A percentile compares a stretch with the other conserved stretches of the same genome.
phyloP scores from a whole-genome alignment of 2,797 vertebrate genomes.

The Pseudocheirus occidentalis region DNA sequence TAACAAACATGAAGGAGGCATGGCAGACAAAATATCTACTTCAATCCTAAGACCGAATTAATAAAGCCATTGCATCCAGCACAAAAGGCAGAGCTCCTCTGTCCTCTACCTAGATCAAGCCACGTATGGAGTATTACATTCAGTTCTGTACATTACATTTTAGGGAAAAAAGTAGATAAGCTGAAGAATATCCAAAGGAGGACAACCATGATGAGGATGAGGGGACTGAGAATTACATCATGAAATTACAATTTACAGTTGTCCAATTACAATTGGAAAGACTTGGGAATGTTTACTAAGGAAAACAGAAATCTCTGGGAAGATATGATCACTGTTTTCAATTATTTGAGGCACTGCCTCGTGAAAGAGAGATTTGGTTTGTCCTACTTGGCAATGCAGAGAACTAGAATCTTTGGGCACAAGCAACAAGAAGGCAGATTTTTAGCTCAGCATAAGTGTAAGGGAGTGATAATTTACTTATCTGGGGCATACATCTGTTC shows the following conservation, averaged over 20 bases:
- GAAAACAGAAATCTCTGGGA: neutral
- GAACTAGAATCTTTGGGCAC: neutral
- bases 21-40: neutral
- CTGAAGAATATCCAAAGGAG: neutral
- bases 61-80: neutral
- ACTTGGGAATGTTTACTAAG: neutral
- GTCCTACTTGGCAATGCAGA: neutral
- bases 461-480: neutral
- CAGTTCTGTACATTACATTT: neutral
- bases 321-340: neutral
- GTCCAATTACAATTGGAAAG: neutral
- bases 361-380: neutral
- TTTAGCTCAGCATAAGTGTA: neutral
- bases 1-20: neutral
- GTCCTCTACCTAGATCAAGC: neutral
- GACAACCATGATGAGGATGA: neutral
- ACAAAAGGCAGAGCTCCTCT: neutral
- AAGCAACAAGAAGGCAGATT: neutral
- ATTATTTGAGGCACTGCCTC: neutral
- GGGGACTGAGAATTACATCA: neutral
- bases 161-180: neutral
- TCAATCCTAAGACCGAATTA: neutral
- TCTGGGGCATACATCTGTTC: neutral
- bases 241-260: neutral
- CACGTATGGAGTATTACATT: neutral